Base-by-base conservation (phyloP, 1,140 invertebrate genomes). In the Melitaea cinxia region DNA sequence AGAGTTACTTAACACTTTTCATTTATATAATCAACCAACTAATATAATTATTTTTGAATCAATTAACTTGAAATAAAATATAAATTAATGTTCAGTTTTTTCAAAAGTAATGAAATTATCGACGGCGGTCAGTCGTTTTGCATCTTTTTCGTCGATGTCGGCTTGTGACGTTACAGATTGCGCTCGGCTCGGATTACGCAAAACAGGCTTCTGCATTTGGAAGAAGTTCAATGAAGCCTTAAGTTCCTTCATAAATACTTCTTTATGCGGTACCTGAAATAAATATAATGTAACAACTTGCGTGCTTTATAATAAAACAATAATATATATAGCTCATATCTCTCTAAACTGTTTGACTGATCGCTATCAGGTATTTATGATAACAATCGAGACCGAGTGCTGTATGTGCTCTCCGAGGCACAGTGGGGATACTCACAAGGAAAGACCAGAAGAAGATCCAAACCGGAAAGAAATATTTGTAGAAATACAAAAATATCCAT, bases 151-250 rank as follows among this genome's bases (percentile, higher is more conserved):
- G 2, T 57, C n/a, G n/a, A n/a, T 67, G 39, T 54, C 70, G 15
- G 68, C 47, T 1, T 45, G 50, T 0, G 80, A 80, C 19, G 71
- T 77, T 4, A 82, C 6, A 4, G 85, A 88, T 0, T 85, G 71
- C 3, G 83, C 83, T 9, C 83, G 74, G 56, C 86, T 90, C 1
- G 85, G 85, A 33, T 88, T 90, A 1, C 85, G 76, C 4, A 90
- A 67, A 0, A 90, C 83, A 4, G 88, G 86, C 55, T 90, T 90
- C 65, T 83, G 80, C 1, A 87, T 73, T 67, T 89, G 81, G 68
- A 82, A 84, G 66, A 91, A 87, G 60, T 91, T 88, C 54, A 91
- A 53, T 4, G 88, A 91, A 0, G 85, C 72, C 49, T 82, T 85
- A 14, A 90, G 62, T 47, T 90, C 88, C 50, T 85, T 82, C 14